These are phyloP conservation scores for Scelioninae gen. 2 DNA, from an alignment of 2,888 invertebrate species.

Conservation along the genomic window DNA sequence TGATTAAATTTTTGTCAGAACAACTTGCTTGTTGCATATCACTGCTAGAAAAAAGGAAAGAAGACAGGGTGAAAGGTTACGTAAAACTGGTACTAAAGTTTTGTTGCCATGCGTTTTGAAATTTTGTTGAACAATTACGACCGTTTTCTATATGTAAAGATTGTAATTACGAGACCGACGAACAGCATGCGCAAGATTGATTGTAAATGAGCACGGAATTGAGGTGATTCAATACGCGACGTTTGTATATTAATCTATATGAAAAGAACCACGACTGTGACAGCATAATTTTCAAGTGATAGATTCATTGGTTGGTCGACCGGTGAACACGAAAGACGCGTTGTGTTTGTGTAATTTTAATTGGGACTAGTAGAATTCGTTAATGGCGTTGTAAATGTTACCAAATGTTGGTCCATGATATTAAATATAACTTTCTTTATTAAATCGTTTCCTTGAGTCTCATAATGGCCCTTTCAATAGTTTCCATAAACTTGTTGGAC, in stretches of 20 bases:
- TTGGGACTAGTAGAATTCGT: too few species aligned
- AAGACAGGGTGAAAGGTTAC: constrained; percentile 33
- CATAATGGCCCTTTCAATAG: too few species aligned
- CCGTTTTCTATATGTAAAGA: constrained; percentile 63
- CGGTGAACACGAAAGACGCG: constrained; percentile 6
- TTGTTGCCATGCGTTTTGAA: constrained; percentile 25
- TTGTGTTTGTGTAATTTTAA: too few species aligned
- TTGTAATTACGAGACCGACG: constrained; percentile 48
- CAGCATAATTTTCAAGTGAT: constrained; percentile 62
- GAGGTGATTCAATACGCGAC: constrained; percentile 67
- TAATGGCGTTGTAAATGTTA: too few species aligned
- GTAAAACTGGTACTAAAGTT: constrained; percentile 38
- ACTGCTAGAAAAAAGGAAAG: constrained; percentile 27
- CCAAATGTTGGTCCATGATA: too few species aligned
- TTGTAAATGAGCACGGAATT: constrained; percentile 67
- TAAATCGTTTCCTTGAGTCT: too few species aligned
- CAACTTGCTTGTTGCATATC: constrained; percentile 50
- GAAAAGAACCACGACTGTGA: constrained; percentile 68
- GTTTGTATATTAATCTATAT: constrained; percentile 71
- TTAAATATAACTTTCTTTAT: too few species aligned
- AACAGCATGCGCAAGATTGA: constrained; percentile 47
- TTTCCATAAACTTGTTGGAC: too few species aligned
- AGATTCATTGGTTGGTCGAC: constrained; percentile 7
- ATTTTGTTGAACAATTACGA: constrained; percentile 39
- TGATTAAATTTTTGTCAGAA: background rate